Evolutionary conservation across 2,797 vertebrate species (phyloP), one percentile per base, ranked within the genome.

Genomic region (Acanthopagrus latus): DNA sequence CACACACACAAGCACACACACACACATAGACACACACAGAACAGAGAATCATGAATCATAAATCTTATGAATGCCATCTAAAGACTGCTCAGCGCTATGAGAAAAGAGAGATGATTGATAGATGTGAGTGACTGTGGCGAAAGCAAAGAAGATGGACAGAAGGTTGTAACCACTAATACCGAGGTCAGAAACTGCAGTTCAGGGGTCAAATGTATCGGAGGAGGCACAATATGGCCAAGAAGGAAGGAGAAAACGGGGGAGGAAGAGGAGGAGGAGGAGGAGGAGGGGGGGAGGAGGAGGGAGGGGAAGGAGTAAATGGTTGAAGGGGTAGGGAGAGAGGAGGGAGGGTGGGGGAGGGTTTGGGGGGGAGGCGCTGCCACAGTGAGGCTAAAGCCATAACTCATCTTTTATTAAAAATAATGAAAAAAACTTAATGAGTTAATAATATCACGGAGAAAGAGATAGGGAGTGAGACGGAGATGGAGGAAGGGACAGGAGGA

Each of bases 351-450:
- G 47, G 18, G 43, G 74, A 51, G 82, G 62, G 74, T 60, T 27
- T 27, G 27, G 27, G 27, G 27, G 25, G 85, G 84, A 85, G 89
- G 5, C 85, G 87, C 90, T 92, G 92, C 91, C 91, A 92, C 89
- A 89, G 86, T 84, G 89, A 93, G 89, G 93, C 94, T 94, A 91
- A 93, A 94, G 92, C 92, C 94, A 94, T 94, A 94, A 94, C 94
- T 94, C 94, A 95, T 95, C 93, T 94, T 94, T 95, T 94, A 95
- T 95, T 94, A 92, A 93, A 92, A 93, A 93, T 93, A 92, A 94
- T 93, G 91, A 93, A 93, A 95, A 93, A 94, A 93, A 93, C 91
- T 92, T 93, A 94, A 95, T 94, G 93, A 94, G 91, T 94, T 94
- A 94, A 94, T 94, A 94, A 94, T 93, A 94, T 95, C 92, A 80